Base-by-base conservation (phyloP, 2,797 vertebrate genomes). In the Gobionotothen gibberifrons region DNA sequence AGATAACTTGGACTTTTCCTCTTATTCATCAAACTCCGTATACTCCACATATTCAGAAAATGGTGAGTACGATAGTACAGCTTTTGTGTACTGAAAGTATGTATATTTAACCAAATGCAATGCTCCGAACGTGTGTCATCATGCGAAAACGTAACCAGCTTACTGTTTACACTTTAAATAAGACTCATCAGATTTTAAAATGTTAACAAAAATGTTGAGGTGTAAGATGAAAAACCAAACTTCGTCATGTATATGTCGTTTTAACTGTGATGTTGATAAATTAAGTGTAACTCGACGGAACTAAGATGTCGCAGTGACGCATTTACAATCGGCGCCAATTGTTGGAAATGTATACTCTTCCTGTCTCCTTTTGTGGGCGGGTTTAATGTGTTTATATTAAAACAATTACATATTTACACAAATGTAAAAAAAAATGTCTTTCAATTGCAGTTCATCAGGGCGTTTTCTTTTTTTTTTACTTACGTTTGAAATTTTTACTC, bases 61-160 rank as follows among this genome's bases (percentile, higher is more conserved):
- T 85, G 84, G 80, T 85, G 53, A 85, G 77, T 78, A 17, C n/a
- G 3, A 22, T 32, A 16, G 3, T 14, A 0, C 10, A 36, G 4
- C 19, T 16, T 36, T 36, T 36, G 21, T 19, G 42, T 7, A 2
- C 9, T 36, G 6, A 36, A 6, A 6, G 22, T 43, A 19, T 9
- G 3, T 21, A 1, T 46, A 0, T 49, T n/a, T 15, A 47, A 29
- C 3, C 19, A 2, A 55, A n/a, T 17, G 39, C 1, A n/a, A 48
- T 7, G 3, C 17, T 54, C 16, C 19, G 15, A 1, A 44, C 43
- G 21, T 29, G 10, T 43, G 29, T 26, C 7, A 42, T 57, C n/a
- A 68, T 26, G 36, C 21, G 12, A 17, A 19, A 2, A 36, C 8
- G 32, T 36, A 36, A 7, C 10, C 17, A 3, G 1, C 2, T 12